A percentile compares a stretch with the other conserved stretches of the same genome.
Conservation (phyloP, 2,888 invertebrate genomes). For the Merodon equestris region DNA sequence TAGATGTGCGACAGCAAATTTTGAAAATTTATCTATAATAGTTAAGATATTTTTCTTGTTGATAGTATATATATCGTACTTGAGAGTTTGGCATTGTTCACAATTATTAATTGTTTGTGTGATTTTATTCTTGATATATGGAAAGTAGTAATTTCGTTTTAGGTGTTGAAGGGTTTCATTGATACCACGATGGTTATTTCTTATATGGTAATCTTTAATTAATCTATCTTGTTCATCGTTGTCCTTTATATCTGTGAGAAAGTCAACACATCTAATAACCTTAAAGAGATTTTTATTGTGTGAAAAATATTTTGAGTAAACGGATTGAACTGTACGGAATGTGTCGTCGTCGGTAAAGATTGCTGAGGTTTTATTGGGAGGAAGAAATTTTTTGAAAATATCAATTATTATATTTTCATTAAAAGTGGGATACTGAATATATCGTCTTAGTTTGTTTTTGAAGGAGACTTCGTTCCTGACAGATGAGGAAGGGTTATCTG, state of each 20-base stretch:
- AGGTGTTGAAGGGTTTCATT: constrained; percentile 16
- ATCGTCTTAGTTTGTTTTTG: too few species aligned
- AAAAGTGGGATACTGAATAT: too few species aligned
- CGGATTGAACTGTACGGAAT: too few species aligned
- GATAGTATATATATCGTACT: constrained; percentile 8
- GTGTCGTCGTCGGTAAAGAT: too few species aligned
- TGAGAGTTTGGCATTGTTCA: constrained; percentile 5
- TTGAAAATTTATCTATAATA: constrained; percentile 7
- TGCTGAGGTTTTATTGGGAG: too few species aligned
- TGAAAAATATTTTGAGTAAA: too few species aligned
- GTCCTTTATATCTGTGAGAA: constrained; percentile 23
- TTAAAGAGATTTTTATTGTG: constrained; percentile 19
- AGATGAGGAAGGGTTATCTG: too few species aligned
- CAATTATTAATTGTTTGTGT: constrained; percentile 2
- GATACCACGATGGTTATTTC: constrained; percentile 47
- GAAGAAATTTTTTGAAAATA: too few species aligned
- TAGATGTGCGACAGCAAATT: constrained; percentile 5
- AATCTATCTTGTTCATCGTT: constrained; percentile 39
- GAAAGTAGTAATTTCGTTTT: not conserved
- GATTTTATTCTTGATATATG: constrained; percentile 1
- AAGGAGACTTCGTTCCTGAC: too few species aligned
- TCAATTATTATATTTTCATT: too few species aligned
- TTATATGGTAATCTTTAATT: constrained; percentile 47
- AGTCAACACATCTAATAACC: constrained; percentile 21
- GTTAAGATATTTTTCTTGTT: constrained; percentile 13